Conservation (phyloP, 2,113 vertebrate genomes). For the Nibea albiflora region DNA sequence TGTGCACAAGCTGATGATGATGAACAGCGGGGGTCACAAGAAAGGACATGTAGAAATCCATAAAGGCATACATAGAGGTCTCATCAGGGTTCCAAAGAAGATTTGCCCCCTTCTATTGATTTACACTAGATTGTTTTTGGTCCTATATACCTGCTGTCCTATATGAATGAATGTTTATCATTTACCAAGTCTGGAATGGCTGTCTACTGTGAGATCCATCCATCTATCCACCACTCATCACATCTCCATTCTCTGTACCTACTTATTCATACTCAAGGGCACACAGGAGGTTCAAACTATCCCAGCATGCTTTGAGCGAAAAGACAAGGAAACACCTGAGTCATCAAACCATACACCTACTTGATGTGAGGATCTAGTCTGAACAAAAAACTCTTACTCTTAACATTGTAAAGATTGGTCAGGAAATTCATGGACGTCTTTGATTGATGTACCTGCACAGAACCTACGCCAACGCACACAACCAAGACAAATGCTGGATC, state of each 20-base stretch:
- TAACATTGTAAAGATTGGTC: too few species aligned
- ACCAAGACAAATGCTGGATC: background rate
- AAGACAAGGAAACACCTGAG: background rate
- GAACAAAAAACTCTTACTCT: background rate
- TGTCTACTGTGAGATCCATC: slow-evolving; percentile 11
- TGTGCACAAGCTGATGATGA: slow-evolving; percentile 52
- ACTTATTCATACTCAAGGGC: slow-evolving; percentile 18
- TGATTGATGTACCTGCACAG: background rate
- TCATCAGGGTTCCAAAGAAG: background rate
- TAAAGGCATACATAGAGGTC: background rate
- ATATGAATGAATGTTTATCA: slow-evolving; percentile 12
- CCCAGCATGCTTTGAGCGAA: background rate
- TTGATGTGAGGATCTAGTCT: background rate
- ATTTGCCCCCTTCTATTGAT: slow-evolving; percentile 7
- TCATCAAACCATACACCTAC: background rate
- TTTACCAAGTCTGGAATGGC: background rate
- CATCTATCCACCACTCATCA: slow-evolving; percentile 2
- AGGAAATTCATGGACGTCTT: background rate
- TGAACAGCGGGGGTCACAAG: slow-evolving; percentile 34
- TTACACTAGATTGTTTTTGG: slow-evolving; percentile 10
- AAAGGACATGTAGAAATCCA: slow-evolving; percentile 35
- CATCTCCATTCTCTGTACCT: background rate
- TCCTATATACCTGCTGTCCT: background rate
- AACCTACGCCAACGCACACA: background rate
- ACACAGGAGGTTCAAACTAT: background rate